Percentiles rank a stretch among this genome's conserved stretches.
These are phyloP conservation scores for Eilema griseolum DNA, from an alignment of 2,888 invertebrate genomes.

Conservation along the genomic window DNA sequence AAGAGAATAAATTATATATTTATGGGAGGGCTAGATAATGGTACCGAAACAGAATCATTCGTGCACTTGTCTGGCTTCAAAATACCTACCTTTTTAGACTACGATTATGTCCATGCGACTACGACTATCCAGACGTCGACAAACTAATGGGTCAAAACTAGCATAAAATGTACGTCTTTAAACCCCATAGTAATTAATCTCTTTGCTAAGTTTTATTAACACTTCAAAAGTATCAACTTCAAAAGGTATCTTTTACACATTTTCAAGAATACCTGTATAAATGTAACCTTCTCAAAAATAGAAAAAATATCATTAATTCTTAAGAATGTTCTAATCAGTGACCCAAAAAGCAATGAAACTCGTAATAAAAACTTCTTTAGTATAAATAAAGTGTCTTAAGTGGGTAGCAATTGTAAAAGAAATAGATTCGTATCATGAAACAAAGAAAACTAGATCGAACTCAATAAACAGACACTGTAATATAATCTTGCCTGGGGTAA, in stretches of 20 bases:
- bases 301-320: neutral
- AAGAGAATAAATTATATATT: no score
- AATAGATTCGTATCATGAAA: conserved; percentile 26
- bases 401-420: conserved; percentile 10
- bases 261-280: neutral
- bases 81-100: no score
- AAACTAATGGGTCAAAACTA: neutral
- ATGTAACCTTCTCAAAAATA: neutral
- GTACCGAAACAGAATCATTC: no score
- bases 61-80: no score
- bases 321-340: neutral
- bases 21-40: no score
- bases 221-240: neutral
- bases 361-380: neutral
- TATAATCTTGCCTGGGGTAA: conserved; percentile 44
- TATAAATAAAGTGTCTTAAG: conserved; percentile 3
- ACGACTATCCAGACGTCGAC: neutral
- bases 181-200: neutral
- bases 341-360: neutral
- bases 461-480: conserved; percentile 47
- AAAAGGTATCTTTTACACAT: neutral
- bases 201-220: neutral
- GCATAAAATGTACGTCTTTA: neutral
- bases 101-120: neutral
- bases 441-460: conserved; percentile 43